Evolutionary conservation across 2,888 invertebrate genomes (phyloP), one percentile per base, ranked within the genome.

Genomic region (Cataglyphis livida): DNA sequence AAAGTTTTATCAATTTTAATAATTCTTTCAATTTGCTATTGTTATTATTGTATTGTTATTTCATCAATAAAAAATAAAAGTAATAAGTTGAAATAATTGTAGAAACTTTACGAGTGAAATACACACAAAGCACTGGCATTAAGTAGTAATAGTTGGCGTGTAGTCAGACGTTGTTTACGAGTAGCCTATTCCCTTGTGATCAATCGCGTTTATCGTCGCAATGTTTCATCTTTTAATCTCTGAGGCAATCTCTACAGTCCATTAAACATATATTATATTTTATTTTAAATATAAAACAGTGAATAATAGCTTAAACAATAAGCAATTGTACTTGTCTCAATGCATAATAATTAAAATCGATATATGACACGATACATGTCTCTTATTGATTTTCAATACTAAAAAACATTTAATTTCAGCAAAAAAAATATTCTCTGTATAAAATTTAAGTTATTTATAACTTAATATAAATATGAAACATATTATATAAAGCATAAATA

Each of bases 1-100:
- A 65, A 28, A 6, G n/a, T 51, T 68, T 68, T 51, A n/a, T 44
- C 18, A 18, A 64, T 75, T 44, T 44, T n/a, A 0, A n/a, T 44
- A 51, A 65, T 35, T 51, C 6, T 32, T 74, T 3, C n/a, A 44
- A 18, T 38, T 21, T 38, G 1, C 10, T 21, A 18, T 48, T 48
- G 48, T 51, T 35, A 18, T 28, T 6, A 6, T 21, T 44, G n/a
- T 15, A 15, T 32, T 61, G 2, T 62, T 35, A 57, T 61, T n/a
- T 48, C 6, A 7, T 51, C 21, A 2, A n/a, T n/a, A n/a, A 15
- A 12, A 41, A 21, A 12, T 64, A 3, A 51, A 21, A 65, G 5
- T 18, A 25, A 68, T 35, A 1, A 54, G 3, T 41, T 66, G 12
- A 68, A 28, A 57, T 28, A 10, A 3, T 1, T 4, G 21, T 28